These are phyloP conservation scores for Labeo rohita DNA, from an alignment of 2,113 vertebrate genomes.

Conservation along the genomic window DNA sequence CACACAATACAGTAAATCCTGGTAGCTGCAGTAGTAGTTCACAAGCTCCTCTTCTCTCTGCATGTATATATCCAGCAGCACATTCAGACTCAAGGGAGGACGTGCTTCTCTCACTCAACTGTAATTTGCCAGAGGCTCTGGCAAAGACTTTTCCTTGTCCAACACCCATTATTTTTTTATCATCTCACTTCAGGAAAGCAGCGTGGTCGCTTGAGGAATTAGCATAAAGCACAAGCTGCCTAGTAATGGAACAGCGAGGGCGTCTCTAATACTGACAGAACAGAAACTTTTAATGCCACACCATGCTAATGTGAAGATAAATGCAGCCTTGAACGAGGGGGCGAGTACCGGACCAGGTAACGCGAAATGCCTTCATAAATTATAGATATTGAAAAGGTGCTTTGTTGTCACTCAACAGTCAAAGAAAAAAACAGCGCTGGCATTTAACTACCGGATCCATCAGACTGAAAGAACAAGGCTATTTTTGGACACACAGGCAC, in stretches of 20 bases:
- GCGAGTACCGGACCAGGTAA: constrained; percentile 31
- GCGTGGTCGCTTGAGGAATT: constrained; percentile 72
- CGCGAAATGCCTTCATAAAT: constrained; percentile 47
- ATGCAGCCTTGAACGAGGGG: constrained; percentile 33
- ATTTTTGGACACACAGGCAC: constrained; percentile 12
- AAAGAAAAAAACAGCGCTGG: constrained; percentile 48
- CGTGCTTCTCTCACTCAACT: constrained; percentile 33
- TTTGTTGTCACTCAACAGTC: constrained; percentile 39
- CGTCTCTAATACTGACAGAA: constrained; percentile 76
- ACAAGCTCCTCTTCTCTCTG: constrained; percentile 3
- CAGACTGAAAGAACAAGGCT: constrained; percentile 22
- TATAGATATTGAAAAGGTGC: constrained; percentile 59
- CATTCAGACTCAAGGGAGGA: constrained; percentile 35
- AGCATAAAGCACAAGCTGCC: constrained; percentile 74
- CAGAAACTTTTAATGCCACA: constrained; percentile 71
- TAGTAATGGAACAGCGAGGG: constrained; percentile 77
- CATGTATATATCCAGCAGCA: constrained; percentile 13
- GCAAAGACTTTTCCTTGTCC: constrained; percentile 59
- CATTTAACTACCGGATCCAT: constrained; percentile 18
- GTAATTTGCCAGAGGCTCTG: constrained; percentile 34
- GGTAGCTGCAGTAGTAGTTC: background rate
- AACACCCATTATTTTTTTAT: constrained; percentile 78
- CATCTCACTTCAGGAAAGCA: constrained; percentile 76
- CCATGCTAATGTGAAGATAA: constrained; percentile 64
- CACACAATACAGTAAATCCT: background rate